These are phyloP conservation scores for Sorex maritimensis DNA, from an alignment of 2,797 vertebrate species.

Conservation along the genomic window DNA sequence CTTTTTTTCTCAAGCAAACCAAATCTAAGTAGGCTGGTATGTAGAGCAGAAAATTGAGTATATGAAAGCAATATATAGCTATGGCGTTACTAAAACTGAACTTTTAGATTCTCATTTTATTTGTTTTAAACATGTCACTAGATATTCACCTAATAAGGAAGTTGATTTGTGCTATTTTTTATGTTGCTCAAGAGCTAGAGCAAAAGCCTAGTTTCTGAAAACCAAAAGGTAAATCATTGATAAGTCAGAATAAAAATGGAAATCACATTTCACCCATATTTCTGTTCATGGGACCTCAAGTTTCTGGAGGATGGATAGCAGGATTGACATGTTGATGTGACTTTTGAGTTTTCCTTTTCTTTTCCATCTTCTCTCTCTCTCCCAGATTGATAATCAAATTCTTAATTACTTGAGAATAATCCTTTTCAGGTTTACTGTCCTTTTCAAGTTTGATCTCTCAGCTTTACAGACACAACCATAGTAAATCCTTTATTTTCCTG, in stretches of 20 bases:
- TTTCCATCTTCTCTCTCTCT: not conserved
- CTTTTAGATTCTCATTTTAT: not conserved
- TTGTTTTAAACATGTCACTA: not conserved
- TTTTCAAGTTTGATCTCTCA: not conserved
- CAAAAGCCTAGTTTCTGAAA: not conserved
- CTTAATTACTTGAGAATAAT: not conserved
- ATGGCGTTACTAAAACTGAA: not conserved
- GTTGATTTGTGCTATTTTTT: constrained; percentile 24
- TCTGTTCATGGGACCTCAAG: not conserved
- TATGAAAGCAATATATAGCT: not conserved
- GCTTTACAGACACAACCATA: not conserved
- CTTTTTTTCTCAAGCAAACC: constrained; percentile 43
- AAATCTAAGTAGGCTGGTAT: not conserved
- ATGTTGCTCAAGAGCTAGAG: constrained; percentile 25
- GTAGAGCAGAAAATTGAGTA: not conserved
- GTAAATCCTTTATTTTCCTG: not conserved
- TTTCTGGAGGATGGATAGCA: not conserved
- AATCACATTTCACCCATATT: not conserved
- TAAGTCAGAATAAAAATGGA: constrained; percentile 17
- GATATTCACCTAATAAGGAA: not conserved
- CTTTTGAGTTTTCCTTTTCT: not conserved
- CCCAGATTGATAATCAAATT: not conserved
- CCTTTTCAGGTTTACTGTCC: not conserved
- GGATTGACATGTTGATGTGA: not conserved
- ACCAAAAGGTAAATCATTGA: not conserved